Evolutionary conservation across 2,113 vertebrate genomes (phyloP).

Genomic region (Lophura nycthemera): DNA sequence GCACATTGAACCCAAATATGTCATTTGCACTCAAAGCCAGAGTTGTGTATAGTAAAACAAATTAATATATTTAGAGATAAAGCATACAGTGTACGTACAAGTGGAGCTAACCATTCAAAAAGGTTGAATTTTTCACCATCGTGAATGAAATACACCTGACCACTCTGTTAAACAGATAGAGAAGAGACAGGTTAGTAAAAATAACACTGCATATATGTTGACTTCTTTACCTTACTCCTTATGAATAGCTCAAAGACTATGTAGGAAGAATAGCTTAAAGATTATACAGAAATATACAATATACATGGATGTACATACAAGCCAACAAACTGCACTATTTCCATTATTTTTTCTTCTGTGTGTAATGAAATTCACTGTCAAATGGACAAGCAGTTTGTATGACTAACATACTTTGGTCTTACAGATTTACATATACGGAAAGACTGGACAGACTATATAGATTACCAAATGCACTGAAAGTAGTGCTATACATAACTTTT

Average conservation of each 20-base stretch:
- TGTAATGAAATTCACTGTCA: neutral
- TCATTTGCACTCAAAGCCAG: neutral
- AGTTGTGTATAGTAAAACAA: neutral
- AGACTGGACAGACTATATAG: neutral
- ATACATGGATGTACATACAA: neutral
- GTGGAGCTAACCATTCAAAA: constrained; percentile 92
- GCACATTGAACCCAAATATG: neutral
- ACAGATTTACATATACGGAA: neutral
- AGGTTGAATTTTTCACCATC: constrained; percentile 91
- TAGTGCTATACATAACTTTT: neutral
- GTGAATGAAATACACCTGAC: constrained; percentile 94
- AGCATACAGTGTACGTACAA: constrained; percentile 81
- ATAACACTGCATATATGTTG: neutral
- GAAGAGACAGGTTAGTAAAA: constrained; percentile 37
- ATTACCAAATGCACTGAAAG: too few relatives aligned
- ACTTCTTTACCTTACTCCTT: neutral
- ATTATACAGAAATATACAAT: neutral
- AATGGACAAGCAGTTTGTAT: neutral
- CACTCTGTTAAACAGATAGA: constrained; percentile 80
- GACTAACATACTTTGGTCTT: neutral
- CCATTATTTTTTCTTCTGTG: neutral
- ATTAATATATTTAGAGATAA: neutral
- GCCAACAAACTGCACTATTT: neutral
- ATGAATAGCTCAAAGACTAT: neutral
- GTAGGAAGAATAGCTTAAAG: neutral